A percentile compares a stretch with the other conserved stretches of the same genome.
phyloP scores from a whole-genome alignment of 2,797 vertebrate genomes.

The Hippoglossus hippoglossus region DNA sequence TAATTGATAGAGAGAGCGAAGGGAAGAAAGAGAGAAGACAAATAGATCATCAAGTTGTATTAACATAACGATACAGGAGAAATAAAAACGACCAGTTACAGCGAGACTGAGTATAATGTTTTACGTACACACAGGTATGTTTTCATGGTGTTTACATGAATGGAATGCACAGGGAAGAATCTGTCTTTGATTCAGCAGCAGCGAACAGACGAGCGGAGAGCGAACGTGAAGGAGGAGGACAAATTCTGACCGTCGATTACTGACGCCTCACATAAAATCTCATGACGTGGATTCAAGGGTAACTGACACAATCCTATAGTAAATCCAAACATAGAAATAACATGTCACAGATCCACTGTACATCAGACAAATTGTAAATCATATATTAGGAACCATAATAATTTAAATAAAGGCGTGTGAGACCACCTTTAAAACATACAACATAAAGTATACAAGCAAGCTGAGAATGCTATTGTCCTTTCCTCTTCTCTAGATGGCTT shows the following conservation, averaged over 20 bases:
- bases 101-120: constrained; percentile 52
- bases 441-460: constrained; percentile 52
- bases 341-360: constrained; percentile 63
- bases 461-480: constrained; percentile 50
- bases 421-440: constrained; percentile 70
- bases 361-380: constrained; percentile 57
- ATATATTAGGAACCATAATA: constrained; percentile 74
- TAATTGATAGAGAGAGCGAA: constrained; percentile 34
- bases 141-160: constrained; percentile 43
- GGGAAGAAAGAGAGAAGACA: constrained; percentile 22
- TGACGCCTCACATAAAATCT: constrained; percentile 39
- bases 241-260: constrained; percentile 16
- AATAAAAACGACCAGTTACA: constrained; percentile 51
- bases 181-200: constrained; percentile 46
- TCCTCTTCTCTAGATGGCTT: constrained; percentile 65
- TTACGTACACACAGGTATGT: constrained; percentile 32
- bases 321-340: constrained; percentile 50
- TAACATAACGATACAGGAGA: constrained; percentile 49
- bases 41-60: constrained; percentile 49
- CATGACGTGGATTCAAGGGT: constrained; percentile 37
- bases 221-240: constrained; percentile 38
- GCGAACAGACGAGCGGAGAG: constrained; percentile 40
- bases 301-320: constrained; percentile 36
- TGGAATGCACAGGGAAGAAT: constrained; percentile 37
- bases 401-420: constrained; percentile 75